Percentiles rank a stretch among this genome's conserved stretches.
phyloP scores from a whole-genome alignment of 2,797 vertebrate species.

The Rhinichthys osculus region DNA sequence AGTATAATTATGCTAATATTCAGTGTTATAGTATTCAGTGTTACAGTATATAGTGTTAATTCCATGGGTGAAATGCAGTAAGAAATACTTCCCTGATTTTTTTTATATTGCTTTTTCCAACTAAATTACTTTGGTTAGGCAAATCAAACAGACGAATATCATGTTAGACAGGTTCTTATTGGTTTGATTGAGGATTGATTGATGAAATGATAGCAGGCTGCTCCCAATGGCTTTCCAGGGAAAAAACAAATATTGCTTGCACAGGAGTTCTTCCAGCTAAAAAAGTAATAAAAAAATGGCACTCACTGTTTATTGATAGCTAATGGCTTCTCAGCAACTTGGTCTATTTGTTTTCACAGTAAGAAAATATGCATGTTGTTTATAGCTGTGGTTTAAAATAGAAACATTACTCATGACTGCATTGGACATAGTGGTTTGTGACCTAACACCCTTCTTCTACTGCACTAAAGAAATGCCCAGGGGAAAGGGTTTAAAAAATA shows the following conservation, averaged over 20 bases:
- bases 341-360: conserved; percentile 77
- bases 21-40: too few species aligned
- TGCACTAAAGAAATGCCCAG: conserved; percentile 42
- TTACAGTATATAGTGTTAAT: not conserved
- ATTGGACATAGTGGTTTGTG: conserved; percentile 73
- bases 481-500: conserved; percentile 5
- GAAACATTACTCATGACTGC: conserved; percentile 77
- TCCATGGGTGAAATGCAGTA: not conserved
- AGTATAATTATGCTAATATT: not conserved
- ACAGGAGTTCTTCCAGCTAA: conserved; percentile 41
- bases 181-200: conserved; percentile 20
- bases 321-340: conserved; percentile 77
- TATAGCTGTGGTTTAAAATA: conserved; percentile 77
- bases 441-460: conserved; percentile 71
- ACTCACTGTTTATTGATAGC: conserved; percentile 74
- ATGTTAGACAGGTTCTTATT: conserved; percentile 33
- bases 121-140: conserved; percentile 4
- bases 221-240: conserved; percentile 26
- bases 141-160: conserved; percentile 23
- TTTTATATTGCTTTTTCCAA: not conserved
- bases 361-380: conserved; percentile 72
- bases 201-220: not conserved
- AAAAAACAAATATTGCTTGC: conserved; percentile 27
- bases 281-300: conserved; percentile 4
- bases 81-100: not conserved